Conservation (phyloP, 2,113 vertebrate species). For the Microcebus tavaratra region DNA sequence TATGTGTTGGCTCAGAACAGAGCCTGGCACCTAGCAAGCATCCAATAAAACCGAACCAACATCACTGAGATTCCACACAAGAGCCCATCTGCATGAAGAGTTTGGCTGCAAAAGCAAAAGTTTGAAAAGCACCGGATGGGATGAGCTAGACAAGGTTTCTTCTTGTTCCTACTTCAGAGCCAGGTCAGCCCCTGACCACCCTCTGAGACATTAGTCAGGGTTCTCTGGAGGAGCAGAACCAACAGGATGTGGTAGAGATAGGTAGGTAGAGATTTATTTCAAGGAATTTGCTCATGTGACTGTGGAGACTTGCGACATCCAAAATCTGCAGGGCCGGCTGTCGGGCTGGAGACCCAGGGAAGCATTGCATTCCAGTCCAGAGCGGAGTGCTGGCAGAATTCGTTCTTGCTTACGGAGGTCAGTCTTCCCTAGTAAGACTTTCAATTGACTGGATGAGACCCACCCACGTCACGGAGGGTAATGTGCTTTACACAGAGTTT, state of each 20-base stretch:
- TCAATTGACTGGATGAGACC: not conserved
- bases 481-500: not conserved
- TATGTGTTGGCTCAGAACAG: not conserved
- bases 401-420: not conserved
- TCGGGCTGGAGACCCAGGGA: not conserved
- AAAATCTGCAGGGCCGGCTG: not conserved
- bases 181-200: too few relatives aligned
- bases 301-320: not conserved
- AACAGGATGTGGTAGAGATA: not conserved
- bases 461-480: not conserved
- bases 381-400: not conserved
- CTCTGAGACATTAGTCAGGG: not conserved
- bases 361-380: not conserved
- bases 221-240: not conserved
- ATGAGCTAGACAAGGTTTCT: not conserved
- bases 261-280: not conserved
- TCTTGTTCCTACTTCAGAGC: not conserved
- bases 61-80: not conserved
- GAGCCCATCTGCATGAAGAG: not conserved
- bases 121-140: not conserved
- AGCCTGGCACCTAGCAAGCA: not conserved
- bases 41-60: too few relatives aligned
- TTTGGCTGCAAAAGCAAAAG: not conserved
- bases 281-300: not conserved
- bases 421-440: not conserved